phyloP scores from a whole-genome alignment of 2,113 vertebrate genomes.

The Psophia crepitans region DNA sequence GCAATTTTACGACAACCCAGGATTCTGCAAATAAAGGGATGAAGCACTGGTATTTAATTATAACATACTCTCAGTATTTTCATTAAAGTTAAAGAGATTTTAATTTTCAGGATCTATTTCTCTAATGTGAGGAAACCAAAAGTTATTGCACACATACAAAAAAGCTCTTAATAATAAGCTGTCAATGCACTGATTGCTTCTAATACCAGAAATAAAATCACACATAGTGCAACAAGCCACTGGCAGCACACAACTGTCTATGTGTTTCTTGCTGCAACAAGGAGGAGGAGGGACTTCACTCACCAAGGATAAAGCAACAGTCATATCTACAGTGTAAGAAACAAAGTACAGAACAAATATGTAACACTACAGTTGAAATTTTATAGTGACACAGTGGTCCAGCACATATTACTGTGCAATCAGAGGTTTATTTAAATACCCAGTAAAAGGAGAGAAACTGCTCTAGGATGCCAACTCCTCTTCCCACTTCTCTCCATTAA shows the following conservation, averaged over 20 bases:
- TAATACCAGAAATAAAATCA: constrained; percentile 25
- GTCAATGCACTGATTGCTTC: neutral
- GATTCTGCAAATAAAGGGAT: neutral
- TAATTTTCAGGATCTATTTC: neutral
- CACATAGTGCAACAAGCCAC: neutral
- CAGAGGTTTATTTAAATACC: neutral
- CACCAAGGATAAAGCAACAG: neutral
- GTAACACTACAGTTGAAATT: neutral
- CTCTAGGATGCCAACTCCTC: neutral
- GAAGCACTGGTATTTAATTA: neutral
- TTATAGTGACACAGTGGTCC: neutral
- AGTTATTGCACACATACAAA: neutral
- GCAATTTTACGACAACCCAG: neutral
- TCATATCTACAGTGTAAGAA: neutral
- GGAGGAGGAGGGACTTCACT: neutral
- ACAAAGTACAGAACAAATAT: neutral
- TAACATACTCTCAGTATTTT: neutral
- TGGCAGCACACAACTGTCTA: neutral
- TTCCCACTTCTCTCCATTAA: neutral
- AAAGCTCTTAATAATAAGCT: neutral
- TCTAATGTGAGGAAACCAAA: neutral
- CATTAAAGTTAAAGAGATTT: neutral
- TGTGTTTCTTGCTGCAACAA: neutral
- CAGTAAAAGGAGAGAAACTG: neutral
- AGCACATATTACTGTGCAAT: neutral